Evolutionary conservation across 2,113 vertebrate species (phyloP), one percentile per base, ranked within the genome.

Genomic region (Chrysochloris asiatica): DNA sequence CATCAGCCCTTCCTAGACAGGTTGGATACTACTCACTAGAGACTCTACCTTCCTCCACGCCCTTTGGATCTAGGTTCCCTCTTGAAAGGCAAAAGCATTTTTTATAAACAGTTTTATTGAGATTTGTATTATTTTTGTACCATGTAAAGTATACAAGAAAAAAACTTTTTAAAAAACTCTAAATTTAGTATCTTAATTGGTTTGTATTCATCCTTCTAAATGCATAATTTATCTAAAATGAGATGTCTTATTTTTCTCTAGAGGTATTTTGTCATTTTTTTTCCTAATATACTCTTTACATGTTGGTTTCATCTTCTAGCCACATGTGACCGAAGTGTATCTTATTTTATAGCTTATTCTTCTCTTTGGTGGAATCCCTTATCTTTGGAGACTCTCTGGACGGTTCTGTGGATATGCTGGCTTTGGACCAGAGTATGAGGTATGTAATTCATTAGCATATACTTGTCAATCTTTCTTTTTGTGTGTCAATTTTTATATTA

Each of bases 351-450:
- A 99, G 99, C 96, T 99, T 96, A 99, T 99, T 96, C 98, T 99
- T 65, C 97, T 99, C 78, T 97, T 99, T 89, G 99, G 99, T 91
- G 99, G 99, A 96, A 99, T 99, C 96, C 99, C 99, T 41, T 98
- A 99, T 91, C 98, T 99, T 33, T 99, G 99, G 99, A 97, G 94
- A 71, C 79, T 98, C 8, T 98, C 99, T 38, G 99, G 99, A 83
- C 96, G 95, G 24, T 94, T 99, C 90, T 98, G 98, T n/a, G 95
- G 86, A 90, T 98, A 33, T 95, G 98, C 98, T 95, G 99, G 99
- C 43, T 98, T 99, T 91, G 98, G 98, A 79, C 93, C 98, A 45
- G 99, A 99, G 78, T 99, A 99, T 61, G 99, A 99, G 98, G 98
- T 99, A 97, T 82, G 96, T 80, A 30, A 78, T 80, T 75, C 63